Evolutionary conservation across 1,140 invertebrate genomes (phyloP).

Genomic region (Heliothis subflexa): DNA sequence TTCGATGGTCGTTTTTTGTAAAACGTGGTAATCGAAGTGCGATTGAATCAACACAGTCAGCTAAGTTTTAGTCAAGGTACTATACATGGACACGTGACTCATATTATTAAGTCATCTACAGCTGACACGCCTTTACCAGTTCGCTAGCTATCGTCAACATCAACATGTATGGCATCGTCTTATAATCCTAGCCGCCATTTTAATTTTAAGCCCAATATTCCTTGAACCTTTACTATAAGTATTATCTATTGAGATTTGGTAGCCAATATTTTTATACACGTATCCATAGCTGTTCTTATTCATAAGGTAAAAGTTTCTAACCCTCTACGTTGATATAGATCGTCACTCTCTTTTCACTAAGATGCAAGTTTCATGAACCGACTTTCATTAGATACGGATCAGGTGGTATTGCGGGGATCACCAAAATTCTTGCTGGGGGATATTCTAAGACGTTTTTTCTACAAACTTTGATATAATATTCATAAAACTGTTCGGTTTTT

Average conservation of each 20-base stretch:
- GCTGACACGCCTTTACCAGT: conserved; percentile 23
- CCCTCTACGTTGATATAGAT: background rate
- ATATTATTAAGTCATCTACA: conserved; percentile 33
- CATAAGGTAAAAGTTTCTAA: conserved; percentile 15
- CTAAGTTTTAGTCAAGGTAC: conserved; percentile 7
- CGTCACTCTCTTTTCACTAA: conserved; percentile 27
- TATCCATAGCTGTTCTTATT: background rate
- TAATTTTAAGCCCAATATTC: background rate
- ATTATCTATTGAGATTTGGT: too few species aligned
- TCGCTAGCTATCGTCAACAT: conserved; percentile 17
- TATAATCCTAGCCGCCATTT: background rate
- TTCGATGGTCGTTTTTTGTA: background rate
- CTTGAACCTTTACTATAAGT: too few species aligned
- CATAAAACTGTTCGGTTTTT: background rate
- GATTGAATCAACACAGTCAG: conserved; percentile 8
- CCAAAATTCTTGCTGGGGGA: conserved; percentile 20
- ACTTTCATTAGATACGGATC: conserved; percentile 43
- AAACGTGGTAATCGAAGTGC: conserved; percentile 18
- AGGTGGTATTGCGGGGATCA: conserved; percentile 20
- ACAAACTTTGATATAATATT: conserved; percentile 16
- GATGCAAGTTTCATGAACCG: conserved; percentile 30
- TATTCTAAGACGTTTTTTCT: background rate
- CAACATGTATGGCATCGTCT: conserved; percentile 19
- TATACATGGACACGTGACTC: conserved; percentile 27
- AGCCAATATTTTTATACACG: background rate